Evolutionary conservation across 1,140 invertebrate species (phyloP), one percentile per base, ranked within the genome.

Genomic region (Drosophila trapezifrons): DNA sequence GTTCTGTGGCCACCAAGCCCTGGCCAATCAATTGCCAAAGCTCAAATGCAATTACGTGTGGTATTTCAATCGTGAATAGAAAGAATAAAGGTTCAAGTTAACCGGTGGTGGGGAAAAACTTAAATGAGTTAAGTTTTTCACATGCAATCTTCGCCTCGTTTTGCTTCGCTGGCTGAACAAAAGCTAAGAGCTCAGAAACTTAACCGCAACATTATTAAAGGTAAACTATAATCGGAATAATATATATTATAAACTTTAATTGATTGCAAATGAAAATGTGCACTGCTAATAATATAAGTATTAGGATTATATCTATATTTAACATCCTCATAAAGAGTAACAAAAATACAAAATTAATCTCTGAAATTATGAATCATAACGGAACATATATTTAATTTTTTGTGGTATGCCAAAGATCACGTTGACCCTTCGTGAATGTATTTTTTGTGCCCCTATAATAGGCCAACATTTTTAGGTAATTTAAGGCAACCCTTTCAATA

Each of bases 21-120:
- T 32, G 27, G 12, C 37, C 46, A 55, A 56, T 73, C 54, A 82
- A 51, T 67, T 70, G 32, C 51, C 76, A 76, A 79, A 80, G 52
- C 54, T 38, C 18, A 47, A 84, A 83, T 83, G 80, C 59, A 83
- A 71, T 84, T 71, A 79, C 59, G 51, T 45, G 46, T 46, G 55
- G 43, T 52, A 42, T 78, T 73, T 62, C 38, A 20, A 32, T 59
- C 22, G 27, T 57, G 32, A 17, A 55, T 35, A 5, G 64, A 17
- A 25, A 18, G 35, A 40, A 67, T 43, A 37, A 46, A 25, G 35
- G 7, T 20, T 70, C 20, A 12, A 54, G 20, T 64, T 60, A 64
- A 70, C 27, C 10, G n/a, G 20, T 9, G n/a, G 20, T 46, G 67
- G 3, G 12, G 55, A 15, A 32, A 17, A 43, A 52, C 37, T 27